Evolutionary conservation across 2,113 vertebrate genomes (phyloP).

Genomic region (Megaleporinus macrocephalus): DNA sequence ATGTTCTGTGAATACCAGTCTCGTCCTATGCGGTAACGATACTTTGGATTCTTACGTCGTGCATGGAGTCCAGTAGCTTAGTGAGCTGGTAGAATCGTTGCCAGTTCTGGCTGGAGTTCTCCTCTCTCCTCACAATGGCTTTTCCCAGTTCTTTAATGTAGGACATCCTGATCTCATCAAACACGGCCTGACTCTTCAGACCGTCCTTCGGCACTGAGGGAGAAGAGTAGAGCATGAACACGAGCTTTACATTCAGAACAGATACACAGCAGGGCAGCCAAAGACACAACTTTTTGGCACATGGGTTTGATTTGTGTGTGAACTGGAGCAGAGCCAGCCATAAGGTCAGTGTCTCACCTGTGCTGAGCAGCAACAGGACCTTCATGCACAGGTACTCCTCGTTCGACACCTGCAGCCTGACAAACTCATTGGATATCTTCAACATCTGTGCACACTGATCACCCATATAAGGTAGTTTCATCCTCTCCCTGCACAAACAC

Average conservation of each 20-base stretch:
- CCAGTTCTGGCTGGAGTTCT: conserved; percentile 99
- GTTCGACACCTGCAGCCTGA: conserved; percentile 93
- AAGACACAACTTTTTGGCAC: neutral
- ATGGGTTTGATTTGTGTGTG: neutral
- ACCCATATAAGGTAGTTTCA: conserved; percentile 92
- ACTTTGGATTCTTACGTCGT: conserved; percentile 79
- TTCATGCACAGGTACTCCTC: conserved; percentile 99
- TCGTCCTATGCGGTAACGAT: too few relatives aligned
- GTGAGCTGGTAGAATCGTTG: conserved; percentile 99
- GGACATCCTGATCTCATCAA: conserved; percentile 97
- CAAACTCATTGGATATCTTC: conserved; percentile 91
- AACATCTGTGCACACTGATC: conserved; percentile 95
- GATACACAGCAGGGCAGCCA: neutral
- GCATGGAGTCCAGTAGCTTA: conserved; percentile 98
- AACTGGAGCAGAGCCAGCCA: neutral
- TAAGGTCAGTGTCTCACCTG: conserved; percentile 77
- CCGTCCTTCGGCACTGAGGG: conserved; percentile 95
- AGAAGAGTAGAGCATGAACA: conserved; percentile 5
- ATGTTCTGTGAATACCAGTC: neutral
- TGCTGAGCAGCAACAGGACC: conserved; percentile 94
- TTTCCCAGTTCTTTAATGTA: conserved; percentile 99
- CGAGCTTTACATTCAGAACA: neutral
- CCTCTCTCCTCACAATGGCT: conserved; percentile 97
- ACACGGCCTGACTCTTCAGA: conserved; percentile 92
- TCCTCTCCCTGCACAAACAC: conserved; percentile 84